These are phyloP conservation scores for Pocillopora verrucosa DNA, from an alignment of 64 coral and sea anemone species.

Conservation along the genomic window DNA sequence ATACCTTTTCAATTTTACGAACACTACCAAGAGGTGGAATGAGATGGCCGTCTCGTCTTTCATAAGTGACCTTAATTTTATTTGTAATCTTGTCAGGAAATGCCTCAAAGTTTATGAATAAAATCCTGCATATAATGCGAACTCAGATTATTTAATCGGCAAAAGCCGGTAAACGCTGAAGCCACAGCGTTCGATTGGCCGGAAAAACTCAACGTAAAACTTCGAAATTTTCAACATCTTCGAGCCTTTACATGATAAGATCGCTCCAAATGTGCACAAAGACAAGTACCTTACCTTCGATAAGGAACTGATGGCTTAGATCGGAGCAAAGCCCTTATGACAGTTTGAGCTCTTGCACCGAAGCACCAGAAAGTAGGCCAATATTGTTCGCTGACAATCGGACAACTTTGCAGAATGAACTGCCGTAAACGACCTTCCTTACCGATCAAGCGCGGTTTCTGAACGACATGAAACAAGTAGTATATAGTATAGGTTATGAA, in stretches of 20 bases:
- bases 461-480: conserved; percentile 85
- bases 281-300: conserved; percentile 60
- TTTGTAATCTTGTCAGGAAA: no score
- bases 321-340: conserved; percentile 75
- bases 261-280: not conserved
- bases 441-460: conserved; percentile 72
- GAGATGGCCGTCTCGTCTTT: no score
- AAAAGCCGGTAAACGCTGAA: no score
- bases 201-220: no score
- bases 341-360: conserved; percentile 76
- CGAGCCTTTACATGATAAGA: not conserved
- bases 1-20: no score
- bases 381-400: conserved; percentile 74
- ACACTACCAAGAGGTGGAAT: no score
- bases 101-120: no score
- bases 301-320: conserved; percentile 75
- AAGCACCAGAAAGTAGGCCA: conserved; percentile 92
- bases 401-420: conserved; percentile 74
- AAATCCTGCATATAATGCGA: no score
- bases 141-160: no score
- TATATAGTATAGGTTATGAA: conserved; percentile 60
- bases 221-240: not conserved
- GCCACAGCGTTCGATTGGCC: no score
- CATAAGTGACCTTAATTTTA: no score
- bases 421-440: conserved; percentile 83